These are phyloP conservation scores for Trachelus troglodyta DNA, from an alignment of 2,888 invertebrate species.

Conservation along the genomic window DNA sequence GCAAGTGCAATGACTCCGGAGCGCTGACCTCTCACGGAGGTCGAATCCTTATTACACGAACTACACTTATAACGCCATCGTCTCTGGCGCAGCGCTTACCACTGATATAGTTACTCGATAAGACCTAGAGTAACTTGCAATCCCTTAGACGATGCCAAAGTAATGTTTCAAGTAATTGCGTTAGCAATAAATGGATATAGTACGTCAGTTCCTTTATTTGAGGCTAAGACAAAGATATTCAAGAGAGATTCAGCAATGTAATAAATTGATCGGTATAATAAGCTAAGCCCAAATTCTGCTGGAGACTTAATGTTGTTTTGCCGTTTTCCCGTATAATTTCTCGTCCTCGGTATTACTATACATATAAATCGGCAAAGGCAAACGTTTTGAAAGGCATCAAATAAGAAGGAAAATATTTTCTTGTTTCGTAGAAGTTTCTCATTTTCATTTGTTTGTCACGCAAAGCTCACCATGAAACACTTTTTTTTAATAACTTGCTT, in stretches of 20 bases:
- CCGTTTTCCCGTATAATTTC: neutral
- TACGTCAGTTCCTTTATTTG: neutral
- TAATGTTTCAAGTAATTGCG: neutral
- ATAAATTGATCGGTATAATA: neutral
- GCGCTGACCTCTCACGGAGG: slow-evolving; percentile 40
- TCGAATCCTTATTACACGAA: slow-evolving; percentile 27
- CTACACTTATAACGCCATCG: slow-evolving; percentile 18
- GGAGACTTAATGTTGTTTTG: neutral
- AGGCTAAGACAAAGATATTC: no score
- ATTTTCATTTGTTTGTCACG: neutral
- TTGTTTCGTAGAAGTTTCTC: neutral
- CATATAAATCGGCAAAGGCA: neutral
- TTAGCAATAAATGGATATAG: neutral
- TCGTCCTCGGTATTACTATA: neutral
- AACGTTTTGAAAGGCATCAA: neutral
- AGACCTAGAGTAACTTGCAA: neutral
- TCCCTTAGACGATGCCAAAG: neutral
- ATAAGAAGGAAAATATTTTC: neutral
- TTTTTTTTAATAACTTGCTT: no score
- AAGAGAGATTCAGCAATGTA: no score
- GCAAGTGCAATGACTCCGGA: slow-evolving; percentile 41
- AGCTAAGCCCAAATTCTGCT: neutral
- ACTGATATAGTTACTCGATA: neutral
- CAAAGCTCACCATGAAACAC: neutral
- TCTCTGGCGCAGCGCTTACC: slow-evolving; percentile 11